Evolutionary conservation across 1,140 invertebrate genomes (phyloP).

Genomic region (Aphaenogaster floridana): DNA sequence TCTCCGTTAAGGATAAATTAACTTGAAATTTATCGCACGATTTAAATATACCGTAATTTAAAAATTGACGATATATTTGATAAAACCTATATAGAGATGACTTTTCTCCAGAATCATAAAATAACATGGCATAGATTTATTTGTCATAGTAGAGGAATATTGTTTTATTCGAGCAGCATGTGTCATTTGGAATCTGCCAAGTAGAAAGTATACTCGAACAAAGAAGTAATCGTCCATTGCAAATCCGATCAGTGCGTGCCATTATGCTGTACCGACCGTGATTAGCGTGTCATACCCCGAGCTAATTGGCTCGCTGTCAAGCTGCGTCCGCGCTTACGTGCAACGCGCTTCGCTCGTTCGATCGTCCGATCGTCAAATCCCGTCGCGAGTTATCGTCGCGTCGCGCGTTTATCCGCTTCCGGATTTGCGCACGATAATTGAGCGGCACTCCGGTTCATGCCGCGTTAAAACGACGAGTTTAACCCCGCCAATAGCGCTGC

Average conservation of each 20-base stretch:
- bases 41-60: neutral
- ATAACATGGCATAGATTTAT: neutral
- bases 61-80: neutral
- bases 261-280: slow-evolving; percentile 51
- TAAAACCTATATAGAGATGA: neutral
- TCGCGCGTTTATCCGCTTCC: slow-evolving; percentile 40
- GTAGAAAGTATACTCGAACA: neutral
- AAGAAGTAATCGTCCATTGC: slow-evolving; percentile 42
- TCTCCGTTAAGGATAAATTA: neutral
- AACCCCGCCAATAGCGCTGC: slow-evolving; percentile 33
- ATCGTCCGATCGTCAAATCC: slow-evolving; percentile 41
- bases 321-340: slow-evolving; percentile 1
- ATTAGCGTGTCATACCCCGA: slow-evolving; percentile 58
- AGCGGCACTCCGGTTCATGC: slow-evolving; percentile 16
- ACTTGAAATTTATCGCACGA: neutral
- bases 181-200: neutral
- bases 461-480: slow-evolving; percentile 56
- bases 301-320: slow-evolving; percentile 64
- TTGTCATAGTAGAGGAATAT: neutral
- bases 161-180: neutral
- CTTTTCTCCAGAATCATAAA: neutral
- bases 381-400: slow-evolving; percentile 3
- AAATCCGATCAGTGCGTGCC: slow-evolving; percentile 49
- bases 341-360: neutral
- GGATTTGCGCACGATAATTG: slow-evolving; percentile 25